Percentiles rank a stretch among this genome's conserved stretches.
These are phyloP conservation scores for Scrobipalpa atriplicella DNA, from an alignment of 2,888 invertebrate genomes.

Conservation along the genomic window DNA sequence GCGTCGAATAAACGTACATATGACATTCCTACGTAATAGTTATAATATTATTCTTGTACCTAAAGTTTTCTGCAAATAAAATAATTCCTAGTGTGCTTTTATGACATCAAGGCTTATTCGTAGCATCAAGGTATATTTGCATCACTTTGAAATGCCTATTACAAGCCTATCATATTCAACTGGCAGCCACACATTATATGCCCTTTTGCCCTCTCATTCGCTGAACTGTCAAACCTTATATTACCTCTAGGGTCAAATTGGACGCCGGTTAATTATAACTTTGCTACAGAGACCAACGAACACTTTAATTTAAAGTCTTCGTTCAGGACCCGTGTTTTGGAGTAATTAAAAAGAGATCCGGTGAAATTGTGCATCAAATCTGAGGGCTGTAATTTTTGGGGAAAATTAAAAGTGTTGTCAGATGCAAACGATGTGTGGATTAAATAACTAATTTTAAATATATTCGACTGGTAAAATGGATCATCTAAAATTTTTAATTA, in stretches of 20 bases:
- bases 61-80: too few species aligned
- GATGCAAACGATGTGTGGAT: not conserved
- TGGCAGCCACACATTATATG: not conserved
- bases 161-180: not conserved
- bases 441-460: not conserved
- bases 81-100: too few species aligned
- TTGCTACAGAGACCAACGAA: conserved; percentile 59
- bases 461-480: too few species aligned
- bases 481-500: too few species aligned
- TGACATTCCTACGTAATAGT: too few species aligned
- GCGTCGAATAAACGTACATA: too few species aligned
- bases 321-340: conserved; percentile 33
- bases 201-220: conserved; percentile 35
- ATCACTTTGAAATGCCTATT: not conserved
- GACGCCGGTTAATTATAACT: conserved; percentile 74
- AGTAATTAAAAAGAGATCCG: conserved; percentile 23
- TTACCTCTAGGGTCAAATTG: conserved; percentile 62
- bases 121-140: too few species aligned
- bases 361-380: conserved; percentile 19
- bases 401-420: conserved; percentile 9
- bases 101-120: too few species aligned
- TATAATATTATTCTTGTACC: too few species aligned
- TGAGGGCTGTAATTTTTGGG: not conserved
- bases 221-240: conserved; percentile 61
- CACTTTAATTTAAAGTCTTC: conserved; percentile 52